These are phyloP conservation scores for Dromococcyx pavoninus DNA, from an alignment of 2,797 vertebrate species.

Conservation along the genomic window DNA sequence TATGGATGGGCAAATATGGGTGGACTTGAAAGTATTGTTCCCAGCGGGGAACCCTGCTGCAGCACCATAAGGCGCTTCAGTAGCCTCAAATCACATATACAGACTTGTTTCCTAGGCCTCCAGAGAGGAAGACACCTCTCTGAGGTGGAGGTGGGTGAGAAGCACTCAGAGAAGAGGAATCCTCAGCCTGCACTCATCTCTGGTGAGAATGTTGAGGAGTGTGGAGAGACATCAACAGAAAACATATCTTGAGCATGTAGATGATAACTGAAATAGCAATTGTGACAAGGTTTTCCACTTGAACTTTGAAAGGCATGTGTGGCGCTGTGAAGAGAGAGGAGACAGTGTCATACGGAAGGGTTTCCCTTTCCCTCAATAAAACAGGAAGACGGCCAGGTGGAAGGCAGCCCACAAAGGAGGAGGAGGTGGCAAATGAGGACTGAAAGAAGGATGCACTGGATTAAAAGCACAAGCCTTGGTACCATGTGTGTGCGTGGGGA, in stretches of 20 bases:
- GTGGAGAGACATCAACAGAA: neutral
- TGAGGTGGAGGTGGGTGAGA: neutral
- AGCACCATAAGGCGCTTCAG: neutral
- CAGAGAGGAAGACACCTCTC: neutral
- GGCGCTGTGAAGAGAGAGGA: neutral
- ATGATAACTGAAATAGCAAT: conserved; percentile 5
- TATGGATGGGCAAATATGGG: neutral
- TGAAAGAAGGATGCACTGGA: neutral
- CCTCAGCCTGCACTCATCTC: neutral
- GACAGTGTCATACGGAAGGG: neutral
- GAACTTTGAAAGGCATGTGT: neutral
- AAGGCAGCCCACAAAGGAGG: conserved; percentile 35
- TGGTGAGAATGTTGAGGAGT: neutral
- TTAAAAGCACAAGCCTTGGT: conserved; percentile 66
- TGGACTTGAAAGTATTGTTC: neutral
- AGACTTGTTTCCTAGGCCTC: neutral
- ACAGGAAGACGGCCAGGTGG: conserved; percentile 16
- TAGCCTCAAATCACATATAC: neutral
- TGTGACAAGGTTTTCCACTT: neutral
- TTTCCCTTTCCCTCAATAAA: conserved; percentile 32
- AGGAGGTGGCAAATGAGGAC: conserved; percentile 27
- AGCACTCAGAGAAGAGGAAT: neutral
- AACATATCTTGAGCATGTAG: neutral
- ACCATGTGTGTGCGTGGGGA: conserved; percentile 20
- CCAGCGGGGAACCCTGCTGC: neutral